Conservation (phyloP, 2,113 vertebrate genomes). For the Tor tambroides region DNA sequence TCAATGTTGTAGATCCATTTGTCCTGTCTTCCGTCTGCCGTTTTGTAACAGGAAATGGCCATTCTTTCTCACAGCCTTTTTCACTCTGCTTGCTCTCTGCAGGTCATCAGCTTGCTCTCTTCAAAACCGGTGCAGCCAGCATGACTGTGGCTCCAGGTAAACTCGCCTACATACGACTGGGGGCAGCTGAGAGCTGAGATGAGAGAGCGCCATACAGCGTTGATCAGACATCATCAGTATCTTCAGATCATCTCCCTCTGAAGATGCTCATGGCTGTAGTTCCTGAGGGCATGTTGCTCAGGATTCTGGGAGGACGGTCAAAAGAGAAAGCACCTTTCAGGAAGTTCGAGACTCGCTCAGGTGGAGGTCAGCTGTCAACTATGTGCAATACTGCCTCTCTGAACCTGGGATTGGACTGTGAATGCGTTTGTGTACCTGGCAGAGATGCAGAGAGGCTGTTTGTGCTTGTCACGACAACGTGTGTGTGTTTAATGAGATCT, state of each 20-base stretch:
- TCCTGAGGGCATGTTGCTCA: neutral
- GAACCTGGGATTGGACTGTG: constrained; percentile 14
- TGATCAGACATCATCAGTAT: neutral
- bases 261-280: neutral
- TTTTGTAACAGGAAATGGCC: constrained; percentile 3
- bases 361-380: neutral
- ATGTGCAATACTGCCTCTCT: constrained; percentile 30
- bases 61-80: constrained; percentile 14
- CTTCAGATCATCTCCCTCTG: neutral
- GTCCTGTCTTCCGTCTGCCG: neutral
- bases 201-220: neutral
- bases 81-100: constrained; percentile 9
- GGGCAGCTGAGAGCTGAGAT: constrained; percentile 42
- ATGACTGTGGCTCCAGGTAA: constrained; percentile 76
- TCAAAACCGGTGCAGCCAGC: constrained; percentile 82
- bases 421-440: neutral
- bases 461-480: neutral
- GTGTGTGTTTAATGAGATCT: constrained; percentile 20
- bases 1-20: no score
- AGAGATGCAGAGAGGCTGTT: neutral
- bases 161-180: constrained; percentile 79
- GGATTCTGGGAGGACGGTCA: neutral
- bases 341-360: neutral
- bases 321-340: constrained; percentile 11
- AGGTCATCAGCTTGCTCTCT: constrained; percentile 89